Evolutionary conservation across 2,797 vertebrate species (phyloP).

Genomic region (Hybognathus amarus): DNA sequence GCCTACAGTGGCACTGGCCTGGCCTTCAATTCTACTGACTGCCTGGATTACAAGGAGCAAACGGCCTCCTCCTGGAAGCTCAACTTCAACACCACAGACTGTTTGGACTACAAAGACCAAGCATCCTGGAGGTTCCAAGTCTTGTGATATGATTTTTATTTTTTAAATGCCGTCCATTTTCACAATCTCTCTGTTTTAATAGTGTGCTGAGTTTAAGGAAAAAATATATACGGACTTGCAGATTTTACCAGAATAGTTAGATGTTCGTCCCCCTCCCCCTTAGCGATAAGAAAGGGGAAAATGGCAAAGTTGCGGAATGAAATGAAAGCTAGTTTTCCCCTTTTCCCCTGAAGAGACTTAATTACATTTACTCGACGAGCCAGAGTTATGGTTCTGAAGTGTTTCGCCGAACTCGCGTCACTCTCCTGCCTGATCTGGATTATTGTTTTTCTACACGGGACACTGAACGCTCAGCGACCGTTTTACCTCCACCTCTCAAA

Average conservation of each 20-base stretch:
- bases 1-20: conserved; percentile 87
- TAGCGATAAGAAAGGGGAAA: conserved; percentile 32
- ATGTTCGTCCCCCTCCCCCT: conserved; percentile 54
- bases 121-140: conserved; percentile 99
- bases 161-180: conserved; percentile 51
- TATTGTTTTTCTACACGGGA: conserved; percentile 65
- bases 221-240: conserved; percentile 71
- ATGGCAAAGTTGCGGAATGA: conserved; percentile 38
- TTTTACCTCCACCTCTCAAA: conserved; percentile 70
- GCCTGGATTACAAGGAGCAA: conserved; percentile 99
- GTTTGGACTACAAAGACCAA: conserved; percentile 99
- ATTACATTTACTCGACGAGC: conserved; percentile 54
- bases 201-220: conserved; percentile 71
- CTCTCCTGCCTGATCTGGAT: conserved; percentile 69
- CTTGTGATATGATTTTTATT: conserved; percentile 82
- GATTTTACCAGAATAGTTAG: conserved; percentile 66
- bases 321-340: conserved; percentile 45
- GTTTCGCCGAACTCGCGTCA: conserved; percentile 15
- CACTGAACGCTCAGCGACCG: conserved; percentile 65
- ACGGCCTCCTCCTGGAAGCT: conserved; percentile 95
- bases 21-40: conserved; percentile 96
- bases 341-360: conserved; percentile 57
- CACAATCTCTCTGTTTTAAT: conserved; percentile 59
- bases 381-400: conserved; percentile 21
- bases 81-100: conserved; percentile 98